These are phyloP conservation scores for Andrena trimmerana DNA, from an alignment of 2,888 invertebrate genomes.

Conservation along the genomic window DNA sequence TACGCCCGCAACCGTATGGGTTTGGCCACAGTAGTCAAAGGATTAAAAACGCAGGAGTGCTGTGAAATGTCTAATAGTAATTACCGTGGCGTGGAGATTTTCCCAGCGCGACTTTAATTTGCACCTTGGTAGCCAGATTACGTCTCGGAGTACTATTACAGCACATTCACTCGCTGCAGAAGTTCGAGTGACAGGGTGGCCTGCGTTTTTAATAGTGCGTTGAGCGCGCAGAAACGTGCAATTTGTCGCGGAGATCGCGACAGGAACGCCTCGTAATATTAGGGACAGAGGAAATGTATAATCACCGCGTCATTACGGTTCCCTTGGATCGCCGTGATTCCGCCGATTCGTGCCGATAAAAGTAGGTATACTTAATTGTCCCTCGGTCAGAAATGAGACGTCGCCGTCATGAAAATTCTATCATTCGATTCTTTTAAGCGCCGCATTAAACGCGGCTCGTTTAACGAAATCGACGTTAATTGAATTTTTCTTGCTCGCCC, in stretches of 20 bases:
- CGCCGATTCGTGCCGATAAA: constrained; percentile 8
- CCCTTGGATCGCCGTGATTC: constrained; percentile 1
- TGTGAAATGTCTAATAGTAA: constrained; percentile 12
- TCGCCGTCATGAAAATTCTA: neutral
- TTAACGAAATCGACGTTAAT: constrained; percentile 16
- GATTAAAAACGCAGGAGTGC: neutral
- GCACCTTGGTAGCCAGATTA: neutral
- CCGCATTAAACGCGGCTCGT: neutral
- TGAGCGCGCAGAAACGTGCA: neutral
- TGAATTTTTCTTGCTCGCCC: neutral
- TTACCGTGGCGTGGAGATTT: neutral
- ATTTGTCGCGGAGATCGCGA: constrained; percentile 3
- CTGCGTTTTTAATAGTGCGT: constrained; percentile 28
- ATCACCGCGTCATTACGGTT: constrained; percentile 17
- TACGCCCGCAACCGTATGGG: too few relatives aligned
- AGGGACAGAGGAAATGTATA: neutral
- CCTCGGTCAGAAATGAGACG: neutral
- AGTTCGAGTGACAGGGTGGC: neutral
- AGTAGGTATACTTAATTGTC: neutral
- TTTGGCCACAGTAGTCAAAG: neutral
- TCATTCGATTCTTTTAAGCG: neutral
- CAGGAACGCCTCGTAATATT: constrained; percentile 2
- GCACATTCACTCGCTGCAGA: neutral
- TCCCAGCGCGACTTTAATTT: neutral
- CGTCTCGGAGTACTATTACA: neutral